These are phyloP conservation scores for Danaus melanippus DNA, from an alignment of 1,140 invertebrate genomes.

Conservation along the genomic window DNA sequence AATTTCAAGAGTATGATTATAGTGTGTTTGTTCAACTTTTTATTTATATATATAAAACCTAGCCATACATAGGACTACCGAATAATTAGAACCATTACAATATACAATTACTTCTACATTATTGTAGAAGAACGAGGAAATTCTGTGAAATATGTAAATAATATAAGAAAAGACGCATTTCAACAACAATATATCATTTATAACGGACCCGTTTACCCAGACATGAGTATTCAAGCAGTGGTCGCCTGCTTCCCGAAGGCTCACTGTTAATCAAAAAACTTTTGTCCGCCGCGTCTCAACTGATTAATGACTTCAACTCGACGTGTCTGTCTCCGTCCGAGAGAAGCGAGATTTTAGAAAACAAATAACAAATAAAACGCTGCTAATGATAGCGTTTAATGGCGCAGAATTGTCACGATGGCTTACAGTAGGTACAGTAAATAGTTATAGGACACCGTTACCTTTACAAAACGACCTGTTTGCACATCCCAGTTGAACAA, in stretches of 20 bases:
- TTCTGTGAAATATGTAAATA: too few species aligned
- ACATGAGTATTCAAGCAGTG: slow-evolving; percentile 6
- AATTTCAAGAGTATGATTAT: too few species aligned
- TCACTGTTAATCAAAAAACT: slow-evolving; percentile 47
- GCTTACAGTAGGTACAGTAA: slow-evolving; percentile 46
- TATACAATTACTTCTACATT: too few species aligned
- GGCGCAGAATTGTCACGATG: slow-evolving; percentile 51
- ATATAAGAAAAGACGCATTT: too few species aligned
- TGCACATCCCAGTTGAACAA: slow-evolving; percentile 53
- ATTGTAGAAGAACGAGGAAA: too few species aligned
- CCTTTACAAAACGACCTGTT: slow-evolving; percentile 56
- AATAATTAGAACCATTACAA: too few species aligned
- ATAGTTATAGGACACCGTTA: slow-evolving; percentile 37
- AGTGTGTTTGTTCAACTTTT: too few species aligned
- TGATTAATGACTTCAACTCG: slow-evolving; percentile 60
- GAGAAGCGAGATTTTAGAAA: slow-evolving; percentile 43
- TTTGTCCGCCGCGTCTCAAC: slow-evolving; percentile 39
- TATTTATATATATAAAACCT: too few species aligned
- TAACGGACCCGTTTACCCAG: slow-evolving; percentile 1
- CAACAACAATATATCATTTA: too few species aligned
- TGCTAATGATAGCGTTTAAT: slow-evolving; percentile 61
- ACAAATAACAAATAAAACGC: slow-evolving; percentile 52
- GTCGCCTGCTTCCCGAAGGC: slow-evolving; percentile 42
- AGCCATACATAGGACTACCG: too few species aligned
- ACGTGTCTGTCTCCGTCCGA: slow-evolving; percentile 32